Base-by-base conservation (phyloP, 2,888 invertebrate genomes). In the Sesia apiformis region DNA sequence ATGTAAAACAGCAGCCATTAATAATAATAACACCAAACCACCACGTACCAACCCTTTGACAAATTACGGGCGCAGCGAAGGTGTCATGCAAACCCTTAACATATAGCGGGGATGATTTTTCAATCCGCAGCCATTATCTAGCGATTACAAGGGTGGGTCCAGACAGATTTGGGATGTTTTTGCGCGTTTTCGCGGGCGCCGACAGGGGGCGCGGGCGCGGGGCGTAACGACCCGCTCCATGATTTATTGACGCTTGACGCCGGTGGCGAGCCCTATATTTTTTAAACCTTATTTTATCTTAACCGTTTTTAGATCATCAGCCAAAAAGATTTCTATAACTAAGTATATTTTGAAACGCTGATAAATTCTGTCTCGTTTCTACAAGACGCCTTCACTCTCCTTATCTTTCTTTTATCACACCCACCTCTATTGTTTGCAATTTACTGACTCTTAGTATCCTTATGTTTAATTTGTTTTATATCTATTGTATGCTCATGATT, bases 101-200 rank as follows among this genome's bases (percentile, higher is more conserved):
- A 76, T 73, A 78, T 72, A 77, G 70, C 69, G 65, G 71, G 77
- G 80, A 86, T 84, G 81, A 84, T 86, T 86, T 87, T 86, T 87
- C 85, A 85, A 85, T 86, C 81, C 78, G 67, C 70, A 65, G 69
- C 81, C 83, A 86, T 86, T 86, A 86, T 86, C 83, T 80, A 77
- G 74, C 81, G 84, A 87, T 87, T 86, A 86, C 84, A 82, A 81
- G 85, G 87, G 86, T 81, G 81, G 80, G 75, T 74, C 80, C 78
- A 78, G 83, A 83, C 81, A 77, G 78, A 79, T 81, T 76, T 71
- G 78, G 81, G 78, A 76, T 78, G 84, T 84, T 87, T 61, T 63
- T 77, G 74, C 70, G 64, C 69, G 69, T 67, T 66, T 68, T 66
- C 67, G 46, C 51, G 54, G 39, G 53, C 41, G 8, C 46, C 38